phyloP scores from a whole-genome alignment of 2,888 invertebrate species.

The Heliconius hortense region DNA sequence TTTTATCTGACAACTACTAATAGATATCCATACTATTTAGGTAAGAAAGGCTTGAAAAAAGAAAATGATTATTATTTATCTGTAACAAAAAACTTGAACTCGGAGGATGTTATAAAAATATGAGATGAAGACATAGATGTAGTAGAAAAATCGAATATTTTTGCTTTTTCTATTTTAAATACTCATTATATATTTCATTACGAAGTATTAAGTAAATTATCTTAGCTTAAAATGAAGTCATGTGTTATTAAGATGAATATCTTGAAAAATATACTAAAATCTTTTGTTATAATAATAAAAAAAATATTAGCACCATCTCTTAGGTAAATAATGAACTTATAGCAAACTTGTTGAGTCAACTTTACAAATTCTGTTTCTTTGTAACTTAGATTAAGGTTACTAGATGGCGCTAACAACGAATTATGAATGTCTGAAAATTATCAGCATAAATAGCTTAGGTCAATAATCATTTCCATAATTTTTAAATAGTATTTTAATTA shows the following conservation, averaged over 20 bases:
- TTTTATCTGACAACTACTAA: slow-evolving; percentile 51
- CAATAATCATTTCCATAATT: too few relatives aligned
- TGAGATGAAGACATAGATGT: slow-evolving; percentile 30
- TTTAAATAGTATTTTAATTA: too few relatives aligned
- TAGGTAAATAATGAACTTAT: background rate
- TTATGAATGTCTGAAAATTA: background rate
- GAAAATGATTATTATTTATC: slow-evolving; percentile 52
- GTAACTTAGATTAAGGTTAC: background rate
- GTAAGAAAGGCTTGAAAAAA: slow-evolving; percentile 57
- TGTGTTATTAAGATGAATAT: too few relatives aligned
- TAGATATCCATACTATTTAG: slow-evolving; percentile 61
- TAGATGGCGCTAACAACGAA: slow-evolving; percentile 5
- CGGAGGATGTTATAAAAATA: slow-evolving; percentile 41
- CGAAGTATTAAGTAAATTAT: too few relatives aligned
- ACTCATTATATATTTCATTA: too few relatives aligned
- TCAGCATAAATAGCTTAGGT: too few relatives aligned
- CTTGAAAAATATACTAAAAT: background rate
- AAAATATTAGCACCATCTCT: slow-evolving; percentile 32
- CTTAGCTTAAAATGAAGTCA: background rate
- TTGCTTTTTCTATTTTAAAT: too few relatives aligned
- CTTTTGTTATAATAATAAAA: background rate
- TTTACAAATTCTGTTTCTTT: background rate
- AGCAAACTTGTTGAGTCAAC: background rate
- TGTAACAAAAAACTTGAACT: slow-evolving; percentile 35
- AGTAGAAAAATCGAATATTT: too few relatives aligned